Conservation (phyloP, 2,113 vertebrate genomes). For the Fregata magnificens region DNA sequence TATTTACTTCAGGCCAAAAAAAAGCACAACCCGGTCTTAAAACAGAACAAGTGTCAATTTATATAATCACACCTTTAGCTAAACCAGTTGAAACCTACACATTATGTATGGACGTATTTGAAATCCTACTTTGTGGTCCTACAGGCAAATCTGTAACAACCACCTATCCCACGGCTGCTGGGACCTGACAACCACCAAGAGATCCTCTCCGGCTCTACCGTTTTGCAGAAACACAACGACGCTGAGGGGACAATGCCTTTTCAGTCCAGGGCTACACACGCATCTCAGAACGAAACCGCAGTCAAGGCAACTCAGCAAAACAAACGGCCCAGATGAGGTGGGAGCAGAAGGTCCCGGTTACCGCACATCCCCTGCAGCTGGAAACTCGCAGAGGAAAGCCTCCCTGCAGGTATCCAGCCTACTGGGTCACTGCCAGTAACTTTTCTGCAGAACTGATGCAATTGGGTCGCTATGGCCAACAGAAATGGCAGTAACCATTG, state of each 20-base stretch:
- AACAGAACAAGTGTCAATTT: not conserved
- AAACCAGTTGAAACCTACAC: not conserved
- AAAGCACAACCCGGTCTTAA: not conserved
- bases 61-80: not conserved
- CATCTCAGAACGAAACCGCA: accelerated
- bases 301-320: accelerated
- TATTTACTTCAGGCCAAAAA: not conserved
- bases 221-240: not conserved
- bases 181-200: not conserved
- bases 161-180: accelerated
- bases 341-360: no score
- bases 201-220: not conserved
- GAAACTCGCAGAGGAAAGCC: not conserved
- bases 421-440: not conserved
- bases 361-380: not conserved
- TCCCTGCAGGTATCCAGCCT: not conserved
- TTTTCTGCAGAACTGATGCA: not conserved
- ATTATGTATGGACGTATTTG: accelerated
- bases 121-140: not conserved
- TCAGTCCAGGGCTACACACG: accelerated
- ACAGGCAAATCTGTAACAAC: not conserved
- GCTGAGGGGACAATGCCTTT: accelerated
- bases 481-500: not conserved
- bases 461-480: accelerated
- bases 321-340: accelerated